Evolutionary conservation across 2,113 vertebrate genomes (phyloP), one percentile per base, ranked within the genome.

Genomic region (Pterophyllum scalare): DNA sequence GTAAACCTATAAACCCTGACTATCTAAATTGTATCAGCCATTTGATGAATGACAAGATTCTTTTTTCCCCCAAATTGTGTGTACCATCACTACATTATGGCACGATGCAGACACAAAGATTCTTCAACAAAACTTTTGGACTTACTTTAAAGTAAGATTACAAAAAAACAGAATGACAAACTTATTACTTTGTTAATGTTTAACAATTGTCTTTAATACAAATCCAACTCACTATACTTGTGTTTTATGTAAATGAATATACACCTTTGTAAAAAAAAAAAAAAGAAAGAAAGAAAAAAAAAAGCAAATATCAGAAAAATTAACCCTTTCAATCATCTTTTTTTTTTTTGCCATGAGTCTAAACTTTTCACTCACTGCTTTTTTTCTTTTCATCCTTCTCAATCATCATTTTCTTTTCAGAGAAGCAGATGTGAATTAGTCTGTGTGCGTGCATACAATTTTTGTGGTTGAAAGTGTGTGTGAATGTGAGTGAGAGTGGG

Each of bases 371-470:
- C 67, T 87, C 82, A 38, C 81, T 80, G 84, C 83, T 82, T 75
- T 80, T 38, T 79, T 75, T 83, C 62, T 85, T 81, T 74, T 70
- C 49, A 83, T 86, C 59, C 76, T 83, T 85, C 77, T 87, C 77
- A 80, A 78, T 79, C 81, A 78, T 87, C 75, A 78, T 88, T 86
- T 91, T 87, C 80, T 87, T 87, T 87, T 88, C 87, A 87, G 76
- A 88, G 72, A 85, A 87, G 83, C 90, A 92, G 88, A 92, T 92
- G 85, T 86, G 87, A 90, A 87, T 77, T 75, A 84, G 70, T 22
- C 59, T 92, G 62, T 7, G n/a, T 88, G 75, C 77, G 84, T 82
- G 80, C 75, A 52, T 70, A 49, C 38, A 40, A 40, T 62, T 75
- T 89, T 65, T 86, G 87, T 59, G 83, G 76, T 52, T 83, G 20